phyloP scores from a whole-genome alignment of 2,888 invertebrate genomes.

The Nephrotoma appendiculata region DNA sequence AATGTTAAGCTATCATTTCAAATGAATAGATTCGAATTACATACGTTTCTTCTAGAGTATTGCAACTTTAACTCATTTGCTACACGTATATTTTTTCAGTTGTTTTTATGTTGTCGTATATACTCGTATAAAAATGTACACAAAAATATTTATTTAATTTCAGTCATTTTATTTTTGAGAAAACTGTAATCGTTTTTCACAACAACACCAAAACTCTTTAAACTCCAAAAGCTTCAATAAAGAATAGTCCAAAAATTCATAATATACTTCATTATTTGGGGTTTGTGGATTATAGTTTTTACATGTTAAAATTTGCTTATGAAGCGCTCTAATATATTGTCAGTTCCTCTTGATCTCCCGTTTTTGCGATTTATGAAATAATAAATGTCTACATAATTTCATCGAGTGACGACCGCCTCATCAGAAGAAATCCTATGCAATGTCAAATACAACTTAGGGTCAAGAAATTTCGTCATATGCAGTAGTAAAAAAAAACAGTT shows the following conservation, averaged over 20 bases:
- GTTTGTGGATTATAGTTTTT: neutral
- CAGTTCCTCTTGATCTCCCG: no score
- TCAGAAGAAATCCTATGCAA: no score
- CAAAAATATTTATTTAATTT: neutral
- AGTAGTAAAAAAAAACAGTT: no score
- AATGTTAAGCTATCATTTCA: neutral
- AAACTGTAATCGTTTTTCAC: neutral
- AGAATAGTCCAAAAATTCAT: no score
- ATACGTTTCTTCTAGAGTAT: neutral
- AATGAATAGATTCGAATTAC: neutral
- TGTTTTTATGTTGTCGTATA: neutral
- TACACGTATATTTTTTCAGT: neutral
- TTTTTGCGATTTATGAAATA: no score
- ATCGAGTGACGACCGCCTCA: no score
- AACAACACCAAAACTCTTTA: neutral
- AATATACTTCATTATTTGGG: neutral
- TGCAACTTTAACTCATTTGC: neutral
- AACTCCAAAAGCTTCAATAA: no score
- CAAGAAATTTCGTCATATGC: no score
- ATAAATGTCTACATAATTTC: no score
- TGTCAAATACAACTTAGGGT: no score
- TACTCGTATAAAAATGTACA: neutral
- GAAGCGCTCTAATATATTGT: no score
- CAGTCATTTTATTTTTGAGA: neutral
- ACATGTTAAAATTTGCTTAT: no score